Evolutionary conservation across 2,888 invertebrate species (phyloP), one percentile per base, ranked within the genome.

Genomic region (Chrysodeixis includens): DNA sequence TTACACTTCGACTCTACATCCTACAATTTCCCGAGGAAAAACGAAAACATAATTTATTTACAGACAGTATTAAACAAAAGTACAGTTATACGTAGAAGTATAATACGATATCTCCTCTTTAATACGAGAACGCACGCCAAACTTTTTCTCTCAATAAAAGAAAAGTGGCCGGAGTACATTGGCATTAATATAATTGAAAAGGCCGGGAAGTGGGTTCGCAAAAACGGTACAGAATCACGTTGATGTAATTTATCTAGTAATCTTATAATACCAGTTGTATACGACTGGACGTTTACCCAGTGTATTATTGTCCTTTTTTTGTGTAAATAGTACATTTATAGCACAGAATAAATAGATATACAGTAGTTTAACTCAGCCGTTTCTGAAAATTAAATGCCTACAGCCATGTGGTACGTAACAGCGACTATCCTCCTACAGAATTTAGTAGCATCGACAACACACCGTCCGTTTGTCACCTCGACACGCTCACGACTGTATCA

Each of bases 141-240:
- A 62, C 22, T 66, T 74, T 69, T 78, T 63, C 56, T 52, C 52
- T 57, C 56, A 64, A 64, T 62, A 62, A 63, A 73, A 69, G 22
- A 60, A 54, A 53, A 66, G 40, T 56, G 62, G 14, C 51, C 40
- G 20, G 30, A 78, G 53, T 64, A 65, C 51, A 70, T 61, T 58
- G 55, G 52, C 55, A 62, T 66, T 78, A 74, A 70, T 76, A 74
- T 71, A 78, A 70, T 64, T 75, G 75, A 66, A 70, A 70, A 61
- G 66, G 46, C 58, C 53, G 53, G 55, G 30, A 57, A 55, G 66
- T 44, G 26, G 53, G n/a, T 58, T 60, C 40, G 57, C 70, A 58
- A 56, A 57, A 76, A 52, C 56, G 54, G 52, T 35, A 30, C n/a
- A 22, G 61, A 63, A 58, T 53, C 53, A 51, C 62, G 59, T 60